Base-by-base conservation (phyloP, 2,888 invertebrate species). In the Mythimna vitellina region DNA sequence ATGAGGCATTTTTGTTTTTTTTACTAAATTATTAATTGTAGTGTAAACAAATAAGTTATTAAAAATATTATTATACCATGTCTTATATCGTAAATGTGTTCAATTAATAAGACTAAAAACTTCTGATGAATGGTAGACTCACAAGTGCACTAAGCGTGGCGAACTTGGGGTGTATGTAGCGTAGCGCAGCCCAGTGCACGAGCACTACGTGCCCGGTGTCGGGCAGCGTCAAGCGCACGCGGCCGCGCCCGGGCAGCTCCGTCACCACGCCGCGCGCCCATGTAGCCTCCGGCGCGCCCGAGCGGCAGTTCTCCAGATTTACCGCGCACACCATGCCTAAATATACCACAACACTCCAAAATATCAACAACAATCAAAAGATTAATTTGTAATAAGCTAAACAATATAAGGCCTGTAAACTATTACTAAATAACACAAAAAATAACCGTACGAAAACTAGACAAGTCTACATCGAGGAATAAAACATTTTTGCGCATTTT, bases 261-360 rank as follows among this genome's bases (percentile, higher is more conserved):
- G 87, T 84, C 38, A 98, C 96, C 17, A 95, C 86, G 3, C 96
- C 98, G 69, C 98, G 96, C 85, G 97, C 97, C 97, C 98, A 98
- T 95, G 68, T 65, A 3, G 58, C 82, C 8, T 94, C 91, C 96
- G 97, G 42, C 64, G 25, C 38, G 64, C 25, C 65, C 17, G 79
- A 76, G 63, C 61, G 72, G 67, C 82, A 81, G 73, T 86, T 87
- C 73, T 90, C 90, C 65, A 91, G 73, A 85, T 91, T 88, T 78
- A 90, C 94, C 78, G 87, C 92, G 83, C 90, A 94, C 66, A 90
- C 90, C 93, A 93, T 92, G 25, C 91, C 95, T 95, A 80, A 10
- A 32, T 3, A 5, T 35, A 62, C 20, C 46, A 61, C 58, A 65
- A 20, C 57, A 53, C 5, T 32, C 10, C 10, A 60, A 35, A 62